Conservation (phyloP, 2,797 vertebrate species). For the Neosilurus mollespiculum region DNA sequence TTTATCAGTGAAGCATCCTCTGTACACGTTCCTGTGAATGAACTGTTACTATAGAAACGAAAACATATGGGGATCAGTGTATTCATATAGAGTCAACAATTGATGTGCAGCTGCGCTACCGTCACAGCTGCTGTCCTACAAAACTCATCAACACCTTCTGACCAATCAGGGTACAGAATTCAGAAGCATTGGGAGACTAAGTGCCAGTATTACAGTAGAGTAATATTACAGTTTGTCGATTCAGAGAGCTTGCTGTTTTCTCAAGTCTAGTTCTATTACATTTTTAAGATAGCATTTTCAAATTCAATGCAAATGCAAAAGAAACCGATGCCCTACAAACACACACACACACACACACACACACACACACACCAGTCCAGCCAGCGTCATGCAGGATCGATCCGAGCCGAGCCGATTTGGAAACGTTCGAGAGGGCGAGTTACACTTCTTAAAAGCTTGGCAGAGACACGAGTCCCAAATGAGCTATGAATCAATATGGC, state of each 20-base stretch:
- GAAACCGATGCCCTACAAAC: background rate
- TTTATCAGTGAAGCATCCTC: background rate
- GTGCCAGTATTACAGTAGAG: background rate
- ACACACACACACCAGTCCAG: background rate
- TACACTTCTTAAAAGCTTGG: conserved; percentile 44
- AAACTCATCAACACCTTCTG: background rate
- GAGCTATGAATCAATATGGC: conserved; percentile 45
- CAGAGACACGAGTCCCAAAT: conserved; percentile 32
- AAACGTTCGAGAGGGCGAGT: conserved; percentile 29
- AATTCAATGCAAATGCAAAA: background rate
- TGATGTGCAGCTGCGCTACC: background rate
- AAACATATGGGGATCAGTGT: too few species aligned
- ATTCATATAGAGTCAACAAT: background rate
- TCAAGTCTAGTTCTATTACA: background rate
- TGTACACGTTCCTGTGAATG: background rate
- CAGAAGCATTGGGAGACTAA: background rate
- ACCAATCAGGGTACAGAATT: background rate
- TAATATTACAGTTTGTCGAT: background rate
- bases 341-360: conserved; percentile 11
- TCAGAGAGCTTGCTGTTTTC: background rate
- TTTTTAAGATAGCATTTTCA: conserved; percentile 27
- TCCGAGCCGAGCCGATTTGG: conserved; percentile 28
- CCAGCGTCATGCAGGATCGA: conserved; percentile 19
- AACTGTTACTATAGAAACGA: background rate
- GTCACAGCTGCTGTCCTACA: background rate